Evolutionary conservation across 2,888 invertebrate genomes (phyloP).

Genomic region (Eupithecia pulchellata): DNA sequence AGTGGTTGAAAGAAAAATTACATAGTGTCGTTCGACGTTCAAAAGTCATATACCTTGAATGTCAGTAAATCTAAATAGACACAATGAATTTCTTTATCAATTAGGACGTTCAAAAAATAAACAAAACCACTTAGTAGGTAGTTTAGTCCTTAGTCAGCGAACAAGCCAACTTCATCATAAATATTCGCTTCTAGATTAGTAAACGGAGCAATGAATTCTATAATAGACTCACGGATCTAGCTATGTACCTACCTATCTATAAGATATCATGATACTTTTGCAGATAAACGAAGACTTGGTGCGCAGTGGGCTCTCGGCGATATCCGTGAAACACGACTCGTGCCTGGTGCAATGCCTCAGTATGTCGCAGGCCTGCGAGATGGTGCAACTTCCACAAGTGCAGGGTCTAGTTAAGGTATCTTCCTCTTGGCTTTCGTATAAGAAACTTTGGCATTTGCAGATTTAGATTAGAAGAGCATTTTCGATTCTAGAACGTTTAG

Average conservation of each 20-base stretch:
- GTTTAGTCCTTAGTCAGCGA: too few species aligned
- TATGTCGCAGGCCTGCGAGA: slow-evolving; percentile 71
- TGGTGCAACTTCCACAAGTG: slow-evolving; percentile 58
- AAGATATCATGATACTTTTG: background rate
- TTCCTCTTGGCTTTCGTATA: background rate
- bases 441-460: background rate
- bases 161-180: too few species aligned
- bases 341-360: slow-evolving; percentile 71
- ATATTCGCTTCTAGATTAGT: too few species aligned
- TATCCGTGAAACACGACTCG: slow-evolving; percentile 75
- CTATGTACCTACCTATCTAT: background rate
- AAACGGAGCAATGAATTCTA: too few species aligned
- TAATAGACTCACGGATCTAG: too few species aligned
- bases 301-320: slow-evolving; percentile 75
- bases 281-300: slow-evolving; percentile 78
- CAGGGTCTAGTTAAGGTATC: slow-evolving; percentile 74
- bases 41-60: too few species aligned
- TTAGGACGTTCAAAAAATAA: too few species aligned
- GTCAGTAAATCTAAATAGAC: too few species aligned
- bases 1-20: too few species aligned
- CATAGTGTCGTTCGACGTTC: too few species aligned
- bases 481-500: background rate
- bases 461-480: background rate
- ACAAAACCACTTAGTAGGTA: too few species aligned
- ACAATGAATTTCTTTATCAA: too few species aligned